Conservation (phyloP, 2,113 vertebrate species). For the Cettia cetti region DNA sequence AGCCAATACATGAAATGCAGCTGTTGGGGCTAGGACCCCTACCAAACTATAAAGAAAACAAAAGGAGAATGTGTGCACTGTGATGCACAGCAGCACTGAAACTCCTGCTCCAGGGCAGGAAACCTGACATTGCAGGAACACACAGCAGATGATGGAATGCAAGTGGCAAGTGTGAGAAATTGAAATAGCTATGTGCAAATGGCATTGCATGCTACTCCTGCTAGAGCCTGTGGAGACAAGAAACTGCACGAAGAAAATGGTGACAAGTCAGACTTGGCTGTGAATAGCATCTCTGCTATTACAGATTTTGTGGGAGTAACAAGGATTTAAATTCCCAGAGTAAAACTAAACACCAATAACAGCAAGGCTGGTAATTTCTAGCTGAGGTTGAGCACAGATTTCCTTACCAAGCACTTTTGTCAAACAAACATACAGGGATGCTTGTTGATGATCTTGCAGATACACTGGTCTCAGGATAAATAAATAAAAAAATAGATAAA, state of each 20-base stretch:
- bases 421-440: neutral
- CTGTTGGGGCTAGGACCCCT: neutral
- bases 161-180: neutral
- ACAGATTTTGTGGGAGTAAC: neutral
- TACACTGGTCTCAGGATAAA: neutral
- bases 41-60: neutral
- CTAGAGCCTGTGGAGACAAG: neutral
- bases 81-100: neutral
- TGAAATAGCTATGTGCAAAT: neutral
- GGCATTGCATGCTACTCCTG: accelerated
- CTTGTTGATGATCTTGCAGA: neutral
- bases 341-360: neutral
- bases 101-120: neutral
- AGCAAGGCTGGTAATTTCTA: neutral
- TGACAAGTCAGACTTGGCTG: neutral
- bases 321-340: neutral
- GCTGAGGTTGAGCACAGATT: neutral
- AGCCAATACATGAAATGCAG: neutral
- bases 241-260: neutral
- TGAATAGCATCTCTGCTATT: neutral
- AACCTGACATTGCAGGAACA: neutral
- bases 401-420: neutral
- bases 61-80: neutral
- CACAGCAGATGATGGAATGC: neutral
- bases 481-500: neutral